Base-by-base conservation (phyloP, 2,797 vertebrate species). In the Dromococcyx pavoninus region DNA sequence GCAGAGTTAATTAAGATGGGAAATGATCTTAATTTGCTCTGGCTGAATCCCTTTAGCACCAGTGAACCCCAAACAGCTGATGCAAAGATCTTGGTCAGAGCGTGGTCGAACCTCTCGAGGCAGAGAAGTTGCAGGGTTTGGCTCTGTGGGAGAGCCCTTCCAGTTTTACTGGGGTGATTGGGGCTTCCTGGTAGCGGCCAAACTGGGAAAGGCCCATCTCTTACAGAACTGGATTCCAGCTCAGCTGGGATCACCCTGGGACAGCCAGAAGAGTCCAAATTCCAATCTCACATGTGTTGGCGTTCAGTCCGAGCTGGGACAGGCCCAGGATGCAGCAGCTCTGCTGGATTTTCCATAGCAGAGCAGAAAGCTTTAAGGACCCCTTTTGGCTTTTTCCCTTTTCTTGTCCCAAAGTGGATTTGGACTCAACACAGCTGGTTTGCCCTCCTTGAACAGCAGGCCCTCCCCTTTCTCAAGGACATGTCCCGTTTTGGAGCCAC, bases 381-480 rank as follows among this genome's bases (percentile, higher is more conserved):
- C 85, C 43, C 35, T 41, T 23, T 28, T 6, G 60, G 32, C 32
- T 86, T 41, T 32, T 6, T 22, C n/a, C 28, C 7, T 35, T 15
- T 2, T 9, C 62, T 58, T 11, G 4, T 57, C 60, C 28, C 23
- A 2, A 13, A 4, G 51, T 0, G 7, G 46, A 1, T 3, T 1
- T 5, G 70, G 74, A 21, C 1, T 2, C 27, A 11, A 25, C 0
- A 4, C 0, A 3, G 28, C 56, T 28, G 21, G 16, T 35, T 9
- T 1, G 5, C 21, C 65, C 32, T 17, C 30, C 69, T 15, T 0
- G 0, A 48, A 35, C 44, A 25, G 44, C 32, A 27, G 14, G 0
- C 9, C 22, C 44, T 7, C 1, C 16, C 35, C 43, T 0, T 25
- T 46, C 44, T 46, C 44, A 46, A 21, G 21, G 44, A 46, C 44